These are phyloP conservation scores for Pseudocheirus occidentalis DNA, from an alignment of 2,797 vertebrate species.

Conservation along the genomic window DNA sequence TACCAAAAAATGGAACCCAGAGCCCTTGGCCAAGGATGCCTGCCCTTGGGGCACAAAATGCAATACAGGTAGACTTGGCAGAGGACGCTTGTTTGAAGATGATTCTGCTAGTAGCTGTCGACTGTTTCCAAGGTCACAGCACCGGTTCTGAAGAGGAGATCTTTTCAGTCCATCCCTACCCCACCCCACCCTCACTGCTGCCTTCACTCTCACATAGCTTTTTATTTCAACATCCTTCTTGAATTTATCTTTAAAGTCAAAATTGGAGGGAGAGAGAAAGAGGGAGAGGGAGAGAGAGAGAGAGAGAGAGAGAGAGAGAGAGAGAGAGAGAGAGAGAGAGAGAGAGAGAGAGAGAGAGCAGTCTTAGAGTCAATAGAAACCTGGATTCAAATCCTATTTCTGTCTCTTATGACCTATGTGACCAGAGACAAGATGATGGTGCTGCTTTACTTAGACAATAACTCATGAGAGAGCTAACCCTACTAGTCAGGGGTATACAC, in stretches of 20 bases:
- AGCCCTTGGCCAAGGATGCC: not conserved
- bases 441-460: not conserved
- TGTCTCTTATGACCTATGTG: not conserved
- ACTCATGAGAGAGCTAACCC: not conserved
- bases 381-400: not conserved
- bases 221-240: not conserved
- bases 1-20: not conserved
- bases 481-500: not conserved
- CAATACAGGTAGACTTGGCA: not conserved
- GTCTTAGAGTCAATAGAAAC: not conserved
- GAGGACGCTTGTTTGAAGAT: not conserved
- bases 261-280: too few relatives aligned
- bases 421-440: not conserved
- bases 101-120: not conserved
- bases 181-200: not conserved
- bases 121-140: not conserved
- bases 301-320: too few relatives aligned
- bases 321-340: too few relatives aligned
- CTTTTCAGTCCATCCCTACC: not conserved
- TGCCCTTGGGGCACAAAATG: not conserved
- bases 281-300: too few relatives aligned
- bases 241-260: not conserved
- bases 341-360: not conserved
- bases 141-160: not conserved
- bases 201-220: not conserved